A percentile compares a stretch with the other conserved stretches of the same genome.
Evolutionary conservation across 1,140 invertebrate species (phyloP).

Genomic region (Teleopsis dalmanni): DNA sequence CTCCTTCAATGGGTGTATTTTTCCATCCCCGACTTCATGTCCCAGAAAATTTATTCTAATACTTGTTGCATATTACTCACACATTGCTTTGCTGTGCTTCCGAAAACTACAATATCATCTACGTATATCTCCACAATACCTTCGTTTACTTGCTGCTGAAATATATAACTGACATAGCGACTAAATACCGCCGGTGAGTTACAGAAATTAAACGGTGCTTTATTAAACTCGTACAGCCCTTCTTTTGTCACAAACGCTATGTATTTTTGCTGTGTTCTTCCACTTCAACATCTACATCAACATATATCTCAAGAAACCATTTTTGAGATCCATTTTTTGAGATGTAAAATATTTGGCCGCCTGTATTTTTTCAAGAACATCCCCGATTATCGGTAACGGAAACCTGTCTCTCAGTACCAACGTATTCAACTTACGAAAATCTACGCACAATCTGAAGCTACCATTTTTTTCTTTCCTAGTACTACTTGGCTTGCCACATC

Average conservation of each 20-base stretch:
- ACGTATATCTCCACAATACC: slow-evolving; percentile 20
- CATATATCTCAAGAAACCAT: no score
- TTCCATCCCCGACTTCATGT: slow-evolving; percentile 15
- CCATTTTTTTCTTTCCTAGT: slow-evolving; percentile 25
- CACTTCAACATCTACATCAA: slow-evolving; percentile 34
- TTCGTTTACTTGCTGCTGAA: slow-evolving; percentile 11
- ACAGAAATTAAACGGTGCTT: slow-evolving; percentile 46
- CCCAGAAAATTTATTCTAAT: slow-evolving; percentile 16
- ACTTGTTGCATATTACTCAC: slow-evolving; percentile 6
- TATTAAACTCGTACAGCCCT: slow-evolving; percentile 43
- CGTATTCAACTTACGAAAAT: slow-evolving; percentile 21
- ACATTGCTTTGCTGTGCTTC: slow-evolving; percentile 26
- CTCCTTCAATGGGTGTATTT: slow-evolving; percentile 15
- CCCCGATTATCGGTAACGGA: slow-evolving; percentile 44
- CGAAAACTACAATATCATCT: no score
- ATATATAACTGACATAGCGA: slow-evolving; percentile 31
- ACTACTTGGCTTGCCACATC: no score
- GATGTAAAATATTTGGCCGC: slow-evolving; percentile 34
- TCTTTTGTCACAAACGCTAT: slow-evolving; percentile 44
- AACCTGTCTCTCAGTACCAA: slow-evolving; percentile 9
- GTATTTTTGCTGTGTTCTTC: slow-evolving; percentile 33
- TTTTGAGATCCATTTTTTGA: slow-evolving; percentile 46
- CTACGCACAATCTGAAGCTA: slow-evolving; percentile 17
- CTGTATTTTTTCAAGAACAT: slow-evolving; percentile 40
- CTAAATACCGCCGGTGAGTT: slow-evolving; percentile 45